Evolutionary conservation across 2,888 invertebrate genomes (phyloP).

Genomic region (Eulithis testata): DNA sequence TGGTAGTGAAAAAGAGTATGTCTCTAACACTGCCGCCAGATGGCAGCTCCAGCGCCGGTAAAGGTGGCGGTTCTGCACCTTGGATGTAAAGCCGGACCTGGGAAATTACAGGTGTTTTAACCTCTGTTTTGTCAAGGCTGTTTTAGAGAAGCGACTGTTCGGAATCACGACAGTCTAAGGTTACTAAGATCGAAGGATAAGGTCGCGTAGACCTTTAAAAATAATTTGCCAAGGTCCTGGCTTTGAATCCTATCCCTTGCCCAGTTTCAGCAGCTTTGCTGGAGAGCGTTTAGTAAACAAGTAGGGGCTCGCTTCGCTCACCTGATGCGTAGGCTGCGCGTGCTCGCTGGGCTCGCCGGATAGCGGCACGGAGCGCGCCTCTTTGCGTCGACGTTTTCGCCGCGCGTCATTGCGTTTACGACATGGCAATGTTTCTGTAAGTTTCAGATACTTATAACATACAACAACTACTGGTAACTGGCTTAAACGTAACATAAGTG

Average conservation of each 20-base stretch:
- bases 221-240: too few relatives aligned
- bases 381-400: conserved; percentile 61
- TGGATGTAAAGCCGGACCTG: conserved; percentile 70
- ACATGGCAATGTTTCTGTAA: conserved; percentile 42
- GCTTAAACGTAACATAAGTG: too few relatives aligned
- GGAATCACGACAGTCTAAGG: too few relatives aligned
- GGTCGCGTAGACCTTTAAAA: too few relatives aligned
- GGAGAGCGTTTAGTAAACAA: too few relatives aligned
- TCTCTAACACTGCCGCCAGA: conserved; percentile 69
- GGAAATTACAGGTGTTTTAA: neutral
- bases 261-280: too few relatives aligned
- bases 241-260: too few relatives aligned
- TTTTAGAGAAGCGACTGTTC: too few relatives aligned
- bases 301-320: conserved; percentile 30
- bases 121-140: neutral
- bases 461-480: too few relatives aligned
- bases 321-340: conserved; percentile 56
- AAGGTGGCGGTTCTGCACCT: conserved; percentile 58
- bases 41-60: conserved; percentile 63
- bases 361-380: conserved; percentile 71
- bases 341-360: conserved; percentile 70
- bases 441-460: too few relatives aligned
- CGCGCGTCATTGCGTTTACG: conserved; percentile 58
- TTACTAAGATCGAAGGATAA: too few relatives aligned
- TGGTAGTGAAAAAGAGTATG: conserved; percentile 72